Conservation (phyloP, 2,113 vertebrate species). For the Leucopternis melanops region DNA sequence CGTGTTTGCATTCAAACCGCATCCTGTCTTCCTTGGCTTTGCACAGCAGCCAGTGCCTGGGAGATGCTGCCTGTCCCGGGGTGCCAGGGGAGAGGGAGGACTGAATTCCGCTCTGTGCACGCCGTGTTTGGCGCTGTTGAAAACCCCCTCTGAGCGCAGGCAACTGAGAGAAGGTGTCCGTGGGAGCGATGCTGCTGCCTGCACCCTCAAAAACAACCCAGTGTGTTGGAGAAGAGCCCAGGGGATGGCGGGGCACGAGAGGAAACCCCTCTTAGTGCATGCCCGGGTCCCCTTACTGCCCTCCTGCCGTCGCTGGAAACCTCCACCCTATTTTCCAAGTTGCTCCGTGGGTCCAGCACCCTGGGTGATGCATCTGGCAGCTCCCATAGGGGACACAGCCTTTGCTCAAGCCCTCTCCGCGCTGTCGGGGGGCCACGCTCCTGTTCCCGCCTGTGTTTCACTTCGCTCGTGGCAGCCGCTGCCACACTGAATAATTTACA, state of each 20-base stretch:
- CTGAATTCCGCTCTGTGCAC: not conserved
- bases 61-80: not conserved
- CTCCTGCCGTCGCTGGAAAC: not conserved
- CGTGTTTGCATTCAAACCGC: not conserved
- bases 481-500: not conserved
- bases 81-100: not conserved
- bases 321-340: not conserved
- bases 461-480: not conserved
- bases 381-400: not conserved
- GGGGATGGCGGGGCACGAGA: not conserved
- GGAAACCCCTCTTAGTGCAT: not conserved
- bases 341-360: not conserved
- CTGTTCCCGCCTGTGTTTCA: not conserved
- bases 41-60: not conserved
- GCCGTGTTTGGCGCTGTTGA: accelerated
- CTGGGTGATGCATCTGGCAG: not conserved
- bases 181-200: not conserved
- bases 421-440: accelerated
- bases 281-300: not conserved
- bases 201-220: accelerated
- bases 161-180: not conserved
- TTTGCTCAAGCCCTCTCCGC: not conserved
- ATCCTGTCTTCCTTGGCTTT: not conserved
- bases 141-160: not conserved
- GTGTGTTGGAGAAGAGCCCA: not conserved